Evolutionary conservation across 2,113 vertebrate species (phyloP).

Genomic region (Sinocyclocheilus maitianheensis): DNA sequence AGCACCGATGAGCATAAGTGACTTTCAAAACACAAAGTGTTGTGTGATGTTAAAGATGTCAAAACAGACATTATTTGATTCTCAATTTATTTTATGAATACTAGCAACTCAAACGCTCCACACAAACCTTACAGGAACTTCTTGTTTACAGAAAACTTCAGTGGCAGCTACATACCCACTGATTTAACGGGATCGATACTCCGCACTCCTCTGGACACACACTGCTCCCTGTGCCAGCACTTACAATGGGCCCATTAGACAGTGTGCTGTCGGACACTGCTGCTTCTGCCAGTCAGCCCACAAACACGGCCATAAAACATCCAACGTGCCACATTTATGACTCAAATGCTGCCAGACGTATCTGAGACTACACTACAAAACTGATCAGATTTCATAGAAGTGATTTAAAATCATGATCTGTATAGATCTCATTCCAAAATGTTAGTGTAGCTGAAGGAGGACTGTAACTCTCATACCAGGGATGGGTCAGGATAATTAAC

Average conservation of each 20-base stretch:
- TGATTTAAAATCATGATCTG: neutral
- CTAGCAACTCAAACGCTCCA: neutral
- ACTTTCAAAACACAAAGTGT: too few relatives aligned
- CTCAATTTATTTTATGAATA: neutral
- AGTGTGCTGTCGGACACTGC: neutral
- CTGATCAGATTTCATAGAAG: neutral
- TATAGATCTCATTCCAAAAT: neutral
- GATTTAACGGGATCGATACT: constrained; percentile 1
- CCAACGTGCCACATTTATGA: constrained; percentile 16
- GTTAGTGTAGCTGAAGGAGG: neutral
- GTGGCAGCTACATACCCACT: neutral
- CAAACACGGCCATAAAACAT: constrained; percentile 19
- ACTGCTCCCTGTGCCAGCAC: constrained; percentile 13
- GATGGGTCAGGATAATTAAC: too few relatives aligned
- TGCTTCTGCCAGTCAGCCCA: constrained; percentile 16
- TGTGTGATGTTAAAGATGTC: neutral
- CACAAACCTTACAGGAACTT: neutral
- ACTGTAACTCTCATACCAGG: neutral
- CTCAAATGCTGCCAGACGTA: constrained; percentile 5
- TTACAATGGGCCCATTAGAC: constrained; percentile 12
- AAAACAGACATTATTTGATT: neutral
- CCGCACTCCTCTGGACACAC: neutral
- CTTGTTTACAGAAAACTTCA: constrained; percentile 3
- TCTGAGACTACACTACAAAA: neutral
- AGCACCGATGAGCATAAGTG: too few relatives aligned